Evolutionary conservation across 2,797 vertebrate genomes (phyloP).

Genomic region (Myotis myotis): DNA sequence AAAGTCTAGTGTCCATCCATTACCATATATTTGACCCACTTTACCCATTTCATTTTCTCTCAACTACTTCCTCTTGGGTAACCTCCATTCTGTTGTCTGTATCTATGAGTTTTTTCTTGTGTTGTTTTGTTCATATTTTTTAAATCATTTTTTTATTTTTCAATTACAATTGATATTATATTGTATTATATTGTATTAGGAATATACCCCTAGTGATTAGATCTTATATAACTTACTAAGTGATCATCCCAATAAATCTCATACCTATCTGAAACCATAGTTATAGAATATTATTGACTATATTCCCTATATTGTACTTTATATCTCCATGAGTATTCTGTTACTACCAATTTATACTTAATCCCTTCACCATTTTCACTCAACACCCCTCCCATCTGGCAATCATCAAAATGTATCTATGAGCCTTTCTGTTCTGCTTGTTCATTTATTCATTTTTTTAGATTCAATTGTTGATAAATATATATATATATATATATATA

Average conservation of each 20-base stretch:
- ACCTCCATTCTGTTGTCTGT: background rate
- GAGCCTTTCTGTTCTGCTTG: background rate
- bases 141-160: background rate
- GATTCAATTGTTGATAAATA: background rate
- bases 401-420: background rate
- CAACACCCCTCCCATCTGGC: background rate
- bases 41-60: background rate
- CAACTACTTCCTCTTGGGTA: background rate
- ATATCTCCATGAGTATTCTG: background rate
- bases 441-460: background rate
- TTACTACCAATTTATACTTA: background rate
- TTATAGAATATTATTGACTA: background rate
- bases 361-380: background rate
- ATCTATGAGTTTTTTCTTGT: background rate
- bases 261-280: background rate
- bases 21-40: background rate
- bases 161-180: background rate
- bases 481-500: no score
- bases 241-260: background rate
- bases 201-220: background rate
- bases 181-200: no score
- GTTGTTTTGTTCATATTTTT: background rate
- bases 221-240: background rate
- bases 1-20: background rate
- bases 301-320: background rate